Conservation (phyloP, 2,888 invertebrate genomes). For the Rotaria sp. region DNA sequence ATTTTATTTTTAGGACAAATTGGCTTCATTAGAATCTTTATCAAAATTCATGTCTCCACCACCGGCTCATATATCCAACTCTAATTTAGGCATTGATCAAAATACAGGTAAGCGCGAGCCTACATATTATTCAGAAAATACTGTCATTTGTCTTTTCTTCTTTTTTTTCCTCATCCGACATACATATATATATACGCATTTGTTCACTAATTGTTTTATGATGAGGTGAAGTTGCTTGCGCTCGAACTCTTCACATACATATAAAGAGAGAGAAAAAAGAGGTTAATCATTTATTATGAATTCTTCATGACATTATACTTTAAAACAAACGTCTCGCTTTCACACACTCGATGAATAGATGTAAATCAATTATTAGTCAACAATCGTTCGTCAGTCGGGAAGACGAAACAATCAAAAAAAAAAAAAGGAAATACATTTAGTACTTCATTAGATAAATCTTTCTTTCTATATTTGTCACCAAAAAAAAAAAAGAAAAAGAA, state of each 20-base stretch:
- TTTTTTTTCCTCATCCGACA: background rate
- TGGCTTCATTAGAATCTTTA: background rate
- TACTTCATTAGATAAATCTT: slow-evolving; percentile 19
- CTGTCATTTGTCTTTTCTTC: background rate
- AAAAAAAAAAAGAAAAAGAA: background rate
- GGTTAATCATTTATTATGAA: background rate
- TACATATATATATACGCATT: background rate
- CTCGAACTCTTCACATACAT: background rate
- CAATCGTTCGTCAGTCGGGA: background rate
- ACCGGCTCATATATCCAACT: background rate
- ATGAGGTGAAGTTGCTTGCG: background rate
- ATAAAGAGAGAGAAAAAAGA: background rate
- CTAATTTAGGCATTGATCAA: background rate
- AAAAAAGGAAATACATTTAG: slow-evolving; percentile 26
- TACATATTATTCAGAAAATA: background rate
- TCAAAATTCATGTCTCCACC: slow-evolving; percentile 29
- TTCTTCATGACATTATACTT: background rate
- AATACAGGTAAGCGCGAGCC: background rate
- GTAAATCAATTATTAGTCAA: background rate
- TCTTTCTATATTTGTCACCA: background rate
- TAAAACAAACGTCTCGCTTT: background rate
- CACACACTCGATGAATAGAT: background rate
- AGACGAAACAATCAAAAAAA: background rate
- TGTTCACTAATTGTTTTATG: background rate
- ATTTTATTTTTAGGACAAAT: slow-evolving; percentile 1